Base-by-base conservation (phyloP, 1,140 invertebrate species). In the Dendroctonus valens region DNA sequence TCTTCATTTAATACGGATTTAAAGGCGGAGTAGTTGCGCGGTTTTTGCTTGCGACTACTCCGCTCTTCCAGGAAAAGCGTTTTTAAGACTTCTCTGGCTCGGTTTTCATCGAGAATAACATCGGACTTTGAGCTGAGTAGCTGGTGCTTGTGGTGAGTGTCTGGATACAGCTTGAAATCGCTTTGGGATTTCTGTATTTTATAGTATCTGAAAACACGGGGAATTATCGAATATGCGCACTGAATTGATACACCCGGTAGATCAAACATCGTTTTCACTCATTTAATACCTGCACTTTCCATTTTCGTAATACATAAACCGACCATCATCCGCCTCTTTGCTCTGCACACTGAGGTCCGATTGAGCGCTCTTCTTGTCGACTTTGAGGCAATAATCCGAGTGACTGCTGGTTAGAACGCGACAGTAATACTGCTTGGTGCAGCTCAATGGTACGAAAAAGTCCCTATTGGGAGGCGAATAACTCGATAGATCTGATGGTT, bases 371-470 rank as follows among this genome's bases (percentile, higher is more conserved):
- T 66, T 66, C 46, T 57, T 60, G 39, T 55, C 40, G 6, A 62
- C 38, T 53, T 58, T 55, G 37, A 62, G 51, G 15, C 59, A 62
- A 41, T 68, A 62, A 3, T 68, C 66, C 11, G 66, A 68, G 51
- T 62, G 42, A 63, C 66, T 68, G 38, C 59, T 68, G n/a, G 52
- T 50, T n/a, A 68, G 42, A 14, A 38, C 11, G n/a, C 49, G 62
- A 51, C 53, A 58, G 41, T 68, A 68, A 42, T 11, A 55, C 41
- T 63, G 14, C 4, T 58, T 52, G 9, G 57, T 53, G 26, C 40
- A 57, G 38, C 12, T 26, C 14, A 65, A n/a, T 8, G 62, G 62
- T 11, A 65, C 37, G 41, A 65, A 65, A 57, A 57, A 65, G 5
- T 67, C 50, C 6, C 14, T 50, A 12, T 53, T 39, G 11, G 38